Base-by-base conservation (phyloP, 2,888 invertebrate species). In the Saturnia japonica region DNA sequence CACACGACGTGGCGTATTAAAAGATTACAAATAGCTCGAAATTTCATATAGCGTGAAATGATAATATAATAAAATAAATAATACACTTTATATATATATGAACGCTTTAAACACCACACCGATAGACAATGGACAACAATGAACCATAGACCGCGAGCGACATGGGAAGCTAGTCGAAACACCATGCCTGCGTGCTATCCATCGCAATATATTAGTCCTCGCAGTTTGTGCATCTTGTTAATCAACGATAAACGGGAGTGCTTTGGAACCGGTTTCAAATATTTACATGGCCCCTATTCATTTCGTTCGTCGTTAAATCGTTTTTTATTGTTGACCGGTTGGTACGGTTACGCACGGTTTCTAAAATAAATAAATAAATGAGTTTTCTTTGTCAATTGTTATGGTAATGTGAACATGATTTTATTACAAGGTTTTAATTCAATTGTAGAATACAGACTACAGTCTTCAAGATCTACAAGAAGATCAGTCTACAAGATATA, bases 111-210 rank as follows among this genome's bases (percentile, higher is more conserved):
- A 70, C 70, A 70, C 51, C 70, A 70, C 70, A 51, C 66, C 47
- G 40, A 45, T 60, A 69, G 64, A 64, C 64, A 64, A n/a, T 34
- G 28, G 62, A 62, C 62, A 62, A 62, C 62, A 62, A 64, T 64
- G 64, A 64, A 40, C 64, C 64, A 64, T 40, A 40, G 64, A 64
- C 64, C 64, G 64, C 64, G 64, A 64, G 64, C 64, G 64, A 64
- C 73, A 74, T 78, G 77, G 74, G 69, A 79, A 78, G 80, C 78
- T 69, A 75, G 57, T 76, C 73, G 51, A 68, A 72, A 77, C 80
- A 80, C 81, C 83, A 83, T 82, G 82, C 82, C 75, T 67, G 66
- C 62, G 75, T 75, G 78, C 76, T 72, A 66, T 60, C 57, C 66
- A 69, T 68, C 72, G 70, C 74, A 73, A 73, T 70, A 47, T 25